Base-by-base conservation (phyloP, 35 echinoderm and acorn worm genomes). In the Lytechinus pictus region DNA sequence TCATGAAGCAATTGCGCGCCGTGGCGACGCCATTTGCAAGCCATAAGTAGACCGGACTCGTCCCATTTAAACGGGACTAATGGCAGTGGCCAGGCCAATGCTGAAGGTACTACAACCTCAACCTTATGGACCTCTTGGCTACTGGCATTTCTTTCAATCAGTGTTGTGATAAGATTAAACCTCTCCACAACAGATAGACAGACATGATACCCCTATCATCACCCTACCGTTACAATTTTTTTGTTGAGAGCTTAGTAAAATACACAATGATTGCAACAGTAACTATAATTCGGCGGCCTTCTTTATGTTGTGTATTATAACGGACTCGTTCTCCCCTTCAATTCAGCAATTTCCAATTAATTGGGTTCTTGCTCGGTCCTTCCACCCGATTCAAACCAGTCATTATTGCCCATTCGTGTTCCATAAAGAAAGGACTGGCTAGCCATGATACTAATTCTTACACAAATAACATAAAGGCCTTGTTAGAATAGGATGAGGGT, bases 231-330 rank as follows among this genome's bases (percentile, higher is more conserved):
- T 79, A 79, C 66, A 16, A 79, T 13, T 90, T 54, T n/a, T 90
- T 90, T 52, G 88, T 90, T 44, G 29, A 90, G 88, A 90, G 88
- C 88, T 90, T 90, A 90, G 88, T 90, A 52, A 52, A 54, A 52
- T 90, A 90, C 88, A 90, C 28, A 90, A 44, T 12, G 88, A 90
- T 90, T 54, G 52, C 88, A 90, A 12, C 28, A 90, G 88, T 54
- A 54, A 90, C 88, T 51, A 90, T 52, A 10, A 54, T 4, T 9
- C 29, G 28, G 88, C 88, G 88, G 88, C 88, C 52, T 90, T 90
- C 88, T 90, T 90, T 90, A 27, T 90, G 88, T 79, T 0, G 66
- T 79, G 66, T 79, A 79, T 79, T 79, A 79, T 79, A 79, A 79
- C 19, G 66, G 66, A 16, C 66, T 79, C 19, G 5, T 24, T 79